These are phyloP conservation scores for Orestias chungarensis DNA, from an alignment of 2,797 vertebrate species.

Conservation along the genomic window DNA sequence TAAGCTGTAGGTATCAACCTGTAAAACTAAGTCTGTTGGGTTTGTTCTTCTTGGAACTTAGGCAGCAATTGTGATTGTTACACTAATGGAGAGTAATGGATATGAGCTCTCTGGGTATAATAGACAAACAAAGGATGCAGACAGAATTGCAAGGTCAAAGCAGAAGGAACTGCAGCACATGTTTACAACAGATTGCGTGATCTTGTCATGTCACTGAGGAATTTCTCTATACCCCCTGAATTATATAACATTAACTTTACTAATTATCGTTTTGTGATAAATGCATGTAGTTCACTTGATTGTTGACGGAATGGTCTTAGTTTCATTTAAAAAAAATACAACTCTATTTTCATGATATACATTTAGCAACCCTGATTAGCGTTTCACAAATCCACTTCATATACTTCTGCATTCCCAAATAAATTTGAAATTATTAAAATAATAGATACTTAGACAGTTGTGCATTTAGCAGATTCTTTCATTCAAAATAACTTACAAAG, in stretches of 20 bases:
- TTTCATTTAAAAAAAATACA: neutral
- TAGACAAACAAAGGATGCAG: neutral
- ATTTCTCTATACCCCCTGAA: neutral
- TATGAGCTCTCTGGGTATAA: neutral
- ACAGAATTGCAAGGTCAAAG: neutral
- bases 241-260: neutral
- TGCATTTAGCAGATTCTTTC: too few relatives aligned
- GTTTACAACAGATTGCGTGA: neutral
- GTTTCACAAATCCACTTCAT: neutral
- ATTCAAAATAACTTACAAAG: too few relatives aligned
- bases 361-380: neutral
- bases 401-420: neutral
- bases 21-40: too few relatives aligned
- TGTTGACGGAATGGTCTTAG: neutral
- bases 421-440: slow-evolving; percentile 1
- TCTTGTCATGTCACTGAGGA: neutral
- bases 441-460: too few relatives aligned
- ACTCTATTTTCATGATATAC: neutral
- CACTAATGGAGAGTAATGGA: too few relatives aligned
- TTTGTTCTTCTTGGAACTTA: too few relatives aligned
- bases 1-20: too few relatives aligned
- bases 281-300: neutral
- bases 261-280: slow-evolving; percentile 1
- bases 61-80: too few relatives aligned
- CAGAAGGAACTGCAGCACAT: neutral